phyloP scores from a whole-genome alignment of 2,888 invertebrate genomes.

The Agrypnus murinus region DNA sequence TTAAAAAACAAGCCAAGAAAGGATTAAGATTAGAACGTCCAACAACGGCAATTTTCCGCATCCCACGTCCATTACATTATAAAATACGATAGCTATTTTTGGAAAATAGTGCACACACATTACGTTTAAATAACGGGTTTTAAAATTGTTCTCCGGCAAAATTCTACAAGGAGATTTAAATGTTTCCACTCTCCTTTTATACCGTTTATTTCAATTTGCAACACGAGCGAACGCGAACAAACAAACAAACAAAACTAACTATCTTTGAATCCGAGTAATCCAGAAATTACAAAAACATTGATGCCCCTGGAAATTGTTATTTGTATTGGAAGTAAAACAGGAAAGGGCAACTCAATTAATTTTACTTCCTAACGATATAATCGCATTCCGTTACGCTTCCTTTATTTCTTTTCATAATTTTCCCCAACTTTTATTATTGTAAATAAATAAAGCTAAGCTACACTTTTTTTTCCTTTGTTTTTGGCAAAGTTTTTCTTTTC shows the following conservation, averaged over 20 bases:
- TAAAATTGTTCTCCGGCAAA: conserved; percentile 29
- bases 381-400: conserved; percentile 32
- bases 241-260: conserved; percentile 1
- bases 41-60: conserved; percentile 4
- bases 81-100: conserved; percentile 28
- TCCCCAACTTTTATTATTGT: conserved; percentile 12
- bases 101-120: not conserved
- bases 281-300: conserved; percentile 10
- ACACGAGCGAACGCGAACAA: not conserved
- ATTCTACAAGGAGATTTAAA: not conserved
- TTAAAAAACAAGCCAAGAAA: not conserved
- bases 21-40: not conserved
- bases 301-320: conserved; percentile 16
- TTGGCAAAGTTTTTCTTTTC: not conserved
- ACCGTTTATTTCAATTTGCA: conserved; percentile 4
- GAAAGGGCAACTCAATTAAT: conserved; percentile 34
- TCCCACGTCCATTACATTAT: conserved; percentile 18
- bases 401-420: conserved; percentile 32
- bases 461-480: not conserved
- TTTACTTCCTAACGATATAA: conserved; percentile 33
- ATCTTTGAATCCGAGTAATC: conserved; percentile 13
- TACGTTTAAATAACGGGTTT: conserved; percentile 31
- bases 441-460: too few relatives aligned
- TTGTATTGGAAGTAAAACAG: conserved; percentile 11
- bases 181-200: not conserved